Percentiles rank a stretch among this genome's conserved stretches.
Evolutionary conservation across 92 coral and sea anemone genomes (phyloP).

Genomic region (Muricea muricata): DNA sequence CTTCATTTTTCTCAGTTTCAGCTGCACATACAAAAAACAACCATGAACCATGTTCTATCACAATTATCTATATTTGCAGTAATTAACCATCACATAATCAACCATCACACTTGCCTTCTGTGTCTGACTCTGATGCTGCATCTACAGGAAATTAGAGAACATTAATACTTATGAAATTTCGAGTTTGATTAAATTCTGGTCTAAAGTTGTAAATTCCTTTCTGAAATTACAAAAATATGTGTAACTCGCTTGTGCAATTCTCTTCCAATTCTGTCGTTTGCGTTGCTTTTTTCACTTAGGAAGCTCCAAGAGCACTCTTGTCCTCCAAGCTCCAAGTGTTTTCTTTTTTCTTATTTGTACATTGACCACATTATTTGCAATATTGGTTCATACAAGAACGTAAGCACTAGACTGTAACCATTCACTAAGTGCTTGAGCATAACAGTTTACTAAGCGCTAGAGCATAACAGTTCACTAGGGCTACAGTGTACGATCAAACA

Average conservation of each 20-base stretch:
- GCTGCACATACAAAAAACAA: background rate
- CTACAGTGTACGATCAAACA: too few relatives aligned
- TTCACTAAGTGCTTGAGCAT: too few relatives aligned
- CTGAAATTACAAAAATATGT: background rate
- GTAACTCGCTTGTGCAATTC: background rate
- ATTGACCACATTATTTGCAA: too few relatives aligned
- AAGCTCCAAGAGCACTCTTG: too few relatives aligned
- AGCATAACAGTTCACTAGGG: too few relatives aligned
- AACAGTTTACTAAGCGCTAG: too few relatives aligned
- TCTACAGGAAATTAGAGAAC: background rate
- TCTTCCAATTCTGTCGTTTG: background rate
- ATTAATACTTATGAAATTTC: background rate
- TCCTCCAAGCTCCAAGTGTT: too few relatives aligned
- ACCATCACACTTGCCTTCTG: background rate
- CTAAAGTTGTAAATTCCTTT: background rate
- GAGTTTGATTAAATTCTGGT: background rate
- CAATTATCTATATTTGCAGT: background rate
- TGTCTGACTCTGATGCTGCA: conserved; percentile 26
- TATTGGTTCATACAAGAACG: too few relatives aligned
- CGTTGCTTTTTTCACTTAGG: too few relatives aligned
- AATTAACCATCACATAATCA: background rate
- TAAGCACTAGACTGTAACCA: too few relatives aligned
- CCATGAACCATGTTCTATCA: background rate
- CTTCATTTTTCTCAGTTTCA: conserved; percentile 24
- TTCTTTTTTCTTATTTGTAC: too few relatives aligned